Evolutionary conservation across 2,113 vertebrate genomes (phyloP), one percentile per base, ranked within the genome.

Genomic region (Engraulis encrasicolus): DNA sequence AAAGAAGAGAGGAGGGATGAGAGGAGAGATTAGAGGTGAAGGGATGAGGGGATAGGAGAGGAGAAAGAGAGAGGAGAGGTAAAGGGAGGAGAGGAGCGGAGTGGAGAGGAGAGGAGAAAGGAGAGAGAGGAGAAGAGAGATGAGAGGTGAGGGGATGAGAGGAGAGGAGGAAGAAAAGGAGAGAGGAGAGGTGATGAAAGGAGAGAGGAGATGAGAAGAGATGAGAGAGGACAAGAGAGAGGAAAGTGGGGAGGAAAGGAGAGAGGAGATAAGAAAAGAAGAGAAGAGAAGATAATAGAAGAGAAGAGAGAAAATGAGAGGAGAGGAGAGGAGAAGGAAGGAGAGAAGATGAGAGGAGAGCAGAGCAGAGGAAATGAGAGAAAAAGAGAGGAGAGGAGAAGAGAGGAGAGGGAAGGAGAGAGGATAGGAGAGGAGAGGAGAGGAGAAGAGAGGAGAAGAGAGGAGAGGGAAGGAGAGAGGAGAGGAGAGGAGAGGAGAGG

Each of bases 61-160:
- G 98, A 99, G 83, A 97, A 99, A 92, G 37, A n/a, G 0, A 19
- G 50, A 52, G 31, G 79, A 19, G 85, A 5, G 31, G 50, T 52
- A 34, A 36, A 23, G 17, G 98, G 98, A n/a, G 97, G 97, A 80
- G 98, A 99, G 83, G 97, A 99, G 92, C 40, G 20, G 0, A 19
- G 50, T 49, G 31, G 79, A 19, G 85, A 5, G 31, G 50, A 66
- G 36, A 36, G 18, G 48, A 45, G 40, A 45, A 9, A n/a, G n/a
- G n/a, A n/a, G 17, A 98, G 98, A n/a, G 97, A 97, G 81, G 98
- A 99, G 83, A 97, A 99, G 92, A n/a, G 0, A 19, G 50, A 52
- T 27, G 79, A 19, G 85, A 5, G 31, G 50, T 52, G 36, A 36
- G 18, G 48, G 9, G 40, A 45, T n/a, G n/a, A n/a, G n/a, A n/a